Evolutionary conservation across 2,888 invertebrate species (phyloP).

Genomic region (Malthinus flaveolus): DNA sequence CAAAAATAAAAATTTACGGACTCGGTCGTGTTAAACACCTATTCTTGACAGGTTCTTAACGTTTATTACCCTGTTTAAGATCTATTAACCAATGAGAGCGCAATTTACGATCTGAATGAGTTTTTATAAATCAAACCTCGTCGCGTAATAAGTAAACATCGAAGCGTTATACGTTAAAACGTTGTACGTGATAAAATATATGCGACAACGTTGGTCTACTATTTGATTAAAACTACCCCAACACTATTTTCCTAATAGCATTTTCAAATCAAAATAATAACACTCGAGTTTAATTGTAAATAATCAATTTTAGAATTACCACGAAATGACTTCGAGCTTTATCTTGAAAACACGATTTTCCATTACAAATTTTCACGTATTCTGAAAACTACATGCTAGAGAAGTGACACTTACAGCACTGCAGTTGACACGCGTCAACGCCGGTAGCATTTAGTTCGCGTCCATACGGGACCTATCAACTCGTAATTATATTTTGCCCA

Average conservation of each 20-base stretch:
- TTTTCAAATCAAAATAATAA: not conserved
- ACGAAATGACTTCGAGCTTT: constrained; percentile 28
- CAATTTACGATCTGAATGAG: too few relatives aligned
- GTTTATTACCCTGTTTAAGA: too few relatives aligned
- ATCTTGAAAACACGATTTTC: constrained; percentile 40
- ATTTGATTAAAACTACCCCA: not conserved
- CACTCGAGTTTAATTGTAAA: not conserved
- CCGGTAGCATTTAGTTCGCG: constrained; percentile 28
- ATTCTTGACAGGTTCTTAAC: too few relatives aligned
- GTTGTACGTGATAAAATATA: not conserved
- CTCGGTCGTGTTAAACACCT: too few relatives aligned
- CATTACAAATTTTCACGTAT: constrained; percentile 43
- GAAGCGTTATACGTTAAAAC: too few relatives aligned
- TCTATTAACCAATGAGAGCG: too few relatives aligned
- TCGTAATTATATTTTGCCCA: constrained; percentile 37
- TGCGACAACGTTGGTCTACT: not conserved
- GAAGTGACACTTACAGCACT: constrained; percentile 38
- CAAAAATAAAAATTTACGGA: too few relatives aligned
- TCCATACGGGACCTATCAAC: constrained; percentile 33
- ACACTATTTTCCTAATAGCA: not conserved
- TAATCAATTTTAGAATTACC: not conserved
- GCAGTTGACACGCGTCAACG: constrained; percentile 40
- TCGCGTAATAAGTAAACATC: too few relatives aligned
- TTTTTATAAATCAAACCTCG: too few relatives aligned
- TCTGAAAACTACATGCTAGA: constrained; percentile 42